Percentiles rank a stretch among this genome's conserved stretches.
phyloP scores from a whole-genome alignment of 2,797 vertebrate genomes.

The Gobio occitaniae region DNA sequence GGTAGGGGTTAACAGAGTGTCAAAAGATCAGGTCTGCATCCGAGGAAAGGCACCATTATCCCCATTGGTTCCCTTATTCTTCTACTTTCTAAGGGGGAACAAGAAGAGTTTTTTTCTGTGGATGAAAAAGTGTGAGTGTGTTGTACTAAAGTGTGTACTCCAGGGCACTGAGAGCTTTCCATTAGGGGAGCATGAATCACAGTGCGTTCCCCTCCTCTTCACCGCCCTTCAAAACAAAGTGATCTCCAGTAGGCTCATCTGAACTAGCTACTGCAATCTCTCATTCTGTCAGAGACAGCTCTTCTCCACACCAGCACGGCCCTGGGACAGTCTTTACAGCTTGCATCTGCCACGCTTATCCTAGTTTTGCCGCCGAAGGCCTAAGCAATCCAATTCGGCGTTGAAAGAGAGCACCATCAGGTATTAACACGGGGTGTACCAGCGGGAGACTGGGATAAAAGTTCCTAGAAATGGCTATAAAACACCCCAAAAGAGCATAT shows the following conservation, averaged over 20 bases:
- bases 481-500: conserved; percentile 23
- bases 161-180: conserved; percentile 53
- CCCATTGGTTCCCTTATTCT: background rate
- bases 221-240: conserved; percentile 57
- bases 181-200: conserved; percentile 51
- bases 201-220: conserved; percentile 47
- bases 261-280: conserved; percentile 49
- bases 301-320: conserved; percentile 33
- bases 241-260: conserved; percentile 56
- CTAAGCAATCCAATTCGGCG: conserved; percentile 45
- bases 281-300: conserved; percentile 52
- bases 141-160: conserved; percentile 47
- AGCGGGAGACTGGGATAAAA: conserved; percentile 28
- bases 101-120: conserved; percentile 6
- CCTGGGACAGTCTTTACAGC: conserved; percentile 50
- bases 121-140: conserved; percentile 23
- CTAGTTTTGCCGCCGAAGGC: conserved; percentile 24
- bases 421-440: conserved; percentile 39
- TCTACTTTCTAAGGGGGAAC: conserved; percentile 10
- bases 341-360: conserved; percentile 46
- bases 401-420: conserved; percentile 40
- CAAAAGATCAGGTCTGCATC: background rate
- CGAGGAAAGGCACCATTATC: background rate
- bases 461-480: conserved; percentile 34
- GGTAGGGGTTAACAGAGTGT: conserved; percentile 1